Evolutionary conservation across 2,113 vertebrate species (phyloP), one percentile per base, ranked within the genome.

Genomic region (Prietella phreatophila): DNA sequence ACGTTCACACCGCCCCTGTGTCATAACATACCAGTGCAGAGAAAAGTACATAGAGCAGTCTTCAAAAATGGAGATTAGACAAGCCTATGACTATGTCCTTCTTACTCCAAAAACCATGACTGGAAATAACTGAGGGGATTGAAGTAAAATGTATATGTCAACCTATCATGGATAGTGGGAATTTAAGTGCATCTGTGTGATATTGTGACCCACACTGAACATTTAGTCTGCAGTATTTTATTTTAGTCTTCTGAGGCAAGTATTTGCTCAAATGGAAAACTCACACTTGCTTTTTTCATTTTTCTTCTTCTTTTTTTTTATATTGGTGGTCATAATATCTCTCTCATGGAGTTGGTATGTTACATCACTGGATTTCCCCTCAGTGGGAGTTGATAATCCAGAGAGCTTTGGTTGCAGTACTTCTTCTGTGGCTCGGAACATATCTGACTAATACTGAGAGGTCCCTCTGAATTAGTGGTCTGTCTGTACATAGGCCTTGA

Each of bases 141-240:
- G 6, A 25, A 78, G 85, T 83, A 58, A 63, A 53, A 42, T 47
- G 30, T 69, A 42, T 65, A 42, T 36, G 30, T 55, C 36, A 78
- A 25, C 53, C 50, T 79, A n/a, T 88, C 33, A 20, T 83, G 63
- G 42, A 60, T 84, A 61, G 33, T 58, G 81, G 30, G 50, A 78
- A 83, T 50, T 83, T 33, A 65, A 85, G 63, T 87, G 47, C 36
- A 60, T 87, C 53, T 58, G 6, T 60, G 71, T 76, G 58, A 58
- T 90, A 78, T 75, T 79, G 63, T 90, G 56, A 65, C 56, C 22
- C 69, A 86, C 84, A 78, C 50, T 73, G 65, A 55, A 88, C 79
- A 86, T 86, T 81, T 83, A 39, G 85, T 61, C 61, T 87, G 55
- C 36, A 55, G 53, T 85, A 65, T 89, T 82, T 82, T 61, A 53